Base-by-base conservation (phyloP, 1,140 invertebrate genomes). In the Bicyclus anynana region DNA sequence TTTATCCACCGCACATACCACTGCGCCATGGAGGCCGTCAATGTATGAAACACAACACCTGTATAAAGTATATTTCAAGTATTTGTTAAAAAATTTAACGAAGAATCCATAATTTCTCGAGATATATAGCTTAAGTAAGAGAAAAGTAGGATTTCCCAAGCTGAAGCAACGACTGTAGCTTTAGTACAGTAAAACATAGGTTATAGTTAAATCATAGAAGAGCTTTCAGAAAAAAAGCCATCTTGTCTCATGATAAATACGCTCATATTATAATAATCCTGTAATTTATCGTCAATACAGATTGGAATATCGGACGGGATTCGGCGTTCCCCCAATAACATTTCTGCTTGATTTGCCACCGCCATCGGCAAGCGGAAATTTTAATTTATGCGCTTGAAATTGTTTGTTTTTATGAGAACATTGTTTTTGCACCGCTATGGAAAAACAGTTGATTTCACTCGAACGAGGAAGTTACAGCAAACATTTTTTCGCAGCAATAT, bases 321-420 rank as follows among this genome's bases (percentile, higher is more conserved):
- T 49, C 51, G 44, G 33, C 37, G 52, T 58, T 63, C 77, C 73
- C 77, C 80, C 56, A 66, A 63, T 69, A 71, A 73, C 77, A 72
- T 84, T 87, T 79, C 79, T 80, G 80, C 75, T 84, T 86, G 78
- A 86, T 82, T 82, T 77, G 66, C 51, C 72, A 74, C 72, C 72
- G 72, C 61, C 69, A 72, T 81, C 76, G 64, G 67, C 64, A 75
- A 78, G 80, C 84, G 83, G 84, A 87, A 84, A 87, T 84, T 84
- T 86, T 87, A 87, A 85, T 87, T 87, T 87, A 84, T 84, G 80
- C 78, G 74, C 74, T 72, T 72, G 68, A 80, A 76, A 82, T 80
- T 82, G 77, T 85, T 79, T 85, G 72, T 88, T 88, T 88, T 84
- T 84, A 74, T 79, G 67, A 65, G 67, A 74, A 74, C 59, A 62